Percentiles rank a stretch among this genome's conserved stretches.
phyloP scores from a whole-genome alignment of 2,113 vertebrate genomes.

The Anser cygnoides region DNA sequence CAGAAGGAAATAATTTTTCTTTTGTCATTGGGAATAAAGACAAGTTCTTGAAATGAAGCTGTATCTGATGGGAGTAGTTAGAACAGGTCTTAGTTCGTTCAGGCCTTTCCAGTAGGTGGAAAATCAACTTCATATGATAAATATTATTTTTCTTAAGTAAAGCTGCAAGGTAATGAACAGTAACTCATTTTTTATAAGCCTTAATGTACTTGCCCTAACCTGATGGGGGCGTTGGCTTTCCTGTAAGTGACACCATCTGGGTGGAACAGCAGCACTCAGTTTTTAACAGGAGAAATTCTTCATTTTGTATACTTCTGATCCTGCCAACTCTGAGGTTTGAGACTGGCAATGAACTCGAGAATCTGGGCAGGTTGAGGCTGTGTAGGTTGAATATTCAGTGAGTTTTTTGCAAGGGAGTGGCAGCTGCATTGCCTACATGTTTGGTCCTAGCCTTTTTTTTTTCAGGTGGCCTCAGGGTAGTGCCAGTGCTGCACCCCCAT shows the following conservation, averaged over 20 bases:
- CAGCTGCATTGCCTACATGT: not conserved
- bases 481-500: rapidly evolving
- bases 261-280: not conserved
- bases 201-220: not conserved
- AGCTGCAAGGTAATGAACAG: not conserved
- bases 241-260: not conserved
- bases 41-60: not conserved
- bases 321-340: not conserved
- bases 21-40: not conserved
- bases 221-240: not conserved
- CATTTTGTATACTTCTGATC: not conserved
- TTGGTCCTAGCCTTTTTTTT: not conserved
- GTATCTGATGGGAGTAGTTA: not conserved
- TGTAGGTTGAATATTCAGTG: not conserved
- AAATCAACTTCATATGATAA: not conserved
- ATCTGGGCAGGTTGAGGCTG: slow-evolving; percentile 20
- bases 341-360: not conserved
- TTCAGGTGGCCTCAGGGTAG: not conserved
- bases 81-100: slow-evolving; percentile 6
- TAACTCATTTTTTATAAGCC: not conserved
- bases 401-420: slow-evolving; percentile 3
- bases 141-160: not conserved
- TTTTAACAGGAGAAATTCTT: not conserved
- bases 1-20: not conserved
- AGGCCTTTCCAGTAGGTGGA: not conserved